Evolutionary conservation across 2,888 invertebrate genomes (phyloP), one percentile per base, ranked within the genome.

Genomic region (Halictus quadricinctus): DNA sequence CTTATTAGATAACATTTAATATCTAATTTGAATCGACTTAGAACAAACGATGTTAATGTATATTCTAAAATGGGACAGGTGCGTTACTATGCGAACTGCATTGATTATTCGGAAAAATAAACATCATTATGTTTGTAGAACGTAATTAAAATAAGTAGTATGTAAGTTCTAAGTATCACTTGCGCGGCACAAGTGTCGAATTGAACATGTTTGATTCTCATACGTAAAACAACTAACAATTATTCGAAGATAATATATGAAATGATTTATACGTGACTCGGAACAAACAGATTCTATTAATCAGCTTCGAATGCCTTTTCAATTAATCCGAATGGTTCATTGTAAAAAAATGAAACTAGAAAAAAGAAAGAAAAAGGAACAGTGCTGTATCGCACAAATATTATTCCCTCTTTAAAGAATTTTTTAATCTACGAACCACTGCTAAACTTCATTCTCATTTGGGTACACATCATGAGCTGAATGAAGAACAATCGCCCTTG

Each of bases 91-190:
- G 36, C 18, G 10, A 54, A 69, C 48, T 70, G 69, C 3, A 46
- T 36, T 8, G 25, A 74, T 74, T n/a, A 29, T 43, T 12, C 54
- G 15, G 15, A 21, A 50, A 70, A 80, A 80, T 85, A 64, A 74
- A 66, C 86, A 86, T 81, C 72, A 77, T 76, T 66, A 79, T 75
- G 79, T 64, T 81, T 54, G 25, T 64, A 58, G 64, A 76, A 60
- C 15, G 25, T 48, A 75, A 73, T 69, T 66, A 66, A 75, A 64
- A 66, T 58, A n/a, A 78, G 36, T 12, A 76, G 46, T 21, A 36
- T 46, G 2, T 10, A 18, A 25, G 36, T 13, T 76, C n/a, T 72
- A 74, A 85, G 21, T 36, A 73, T 58, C 2, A 73, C 1, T 79
- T 60, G 25, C 46, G 13, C 46, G 13, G 25, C 13, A 48, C 29